Evolutionary conservation across 2,113 vertebrate genomes (phyloP), one percentile per base, ranked within the genome.

Genomic region (Gallinago jamesoni): DNA sequence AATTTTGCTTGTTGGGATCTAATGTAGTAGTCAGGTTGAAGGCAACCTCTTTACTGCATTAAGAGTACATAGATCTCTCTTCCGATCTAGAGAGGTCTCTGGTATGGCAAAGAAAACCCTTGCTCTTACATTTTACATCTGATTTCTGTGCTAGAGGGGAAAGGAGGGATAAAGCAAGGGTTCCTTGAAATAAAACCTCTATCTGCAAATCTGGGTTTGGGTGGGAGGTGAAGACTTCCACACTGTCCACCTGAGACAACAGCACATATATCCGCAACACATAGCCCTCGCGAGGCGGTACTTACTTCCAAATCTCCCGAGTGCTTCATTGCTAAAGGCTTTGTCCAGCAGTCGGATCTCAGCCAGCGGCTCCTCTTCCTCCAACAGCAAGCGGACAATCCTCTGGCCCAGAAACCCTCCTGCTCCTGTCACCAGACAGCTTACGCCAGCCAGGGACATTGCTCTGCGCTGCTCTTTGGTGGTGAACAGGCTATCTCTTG

Each of bases 341-440:
- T 94, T 98, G 98, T 99, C 99, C 84, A 99, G 94, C 80, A 98
- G 93, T 8, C 99, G 97, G 35, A 99, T 86, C 97, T 99, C 99
- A 9, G 98, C 96, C 66, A 98, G 90, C 0, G 97, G 96, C 75
- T 98, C 97, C 90, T 99, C 98, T 30, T 99, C 98, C 52, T 99
- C 97, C 89, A 98, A 86, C 94, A 99, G 94, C 90, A 99, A 88
- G 55, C 11, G 15, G 75, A 99, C 64, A 30, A 99, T 98, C 84
- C 97, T 98, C 91, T 96, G 97, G 13, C 99, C 99, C 79, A 99
- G 97, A 90, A 99, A 99, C 6, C 99, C 99, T 59, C 98, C 97
- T 16, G 99, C 99, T 72, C 99, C 99, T 0, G 99, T 99, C 96
- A 99, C 98, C 83, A 99, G 98, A 62, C 99, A 99, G 72, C 98